Conservation (phyloP, 2,113 vertebrate species). For the Silurus glanis region DNA sequence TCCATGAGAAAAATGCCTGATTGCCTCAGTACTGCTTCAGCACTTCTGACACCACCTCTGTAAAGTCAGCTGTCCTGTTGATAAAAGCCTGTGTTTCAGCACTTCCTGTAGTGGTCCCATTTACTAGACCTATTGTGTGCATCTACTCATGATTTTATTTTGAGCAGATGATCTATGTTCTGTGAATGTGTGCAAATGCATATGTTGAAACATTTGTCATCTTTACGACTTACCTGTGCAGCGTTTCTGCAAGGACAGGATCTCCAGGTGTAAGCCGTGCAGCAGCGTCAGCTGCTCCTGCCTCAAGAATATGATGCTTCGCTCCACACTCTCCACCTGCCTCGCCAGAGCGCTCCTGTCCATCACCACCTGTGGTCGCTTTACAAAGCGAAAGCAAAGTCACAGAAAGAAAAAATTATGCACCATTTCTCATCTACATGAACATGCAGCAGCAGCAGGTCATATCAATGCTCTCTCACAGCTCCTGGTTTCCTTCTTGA, state of each 20-base stretch:
- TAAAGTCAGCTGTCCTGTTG: not conserved
- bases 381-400: constrained; percentile 39
- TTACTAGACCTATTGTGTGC: not conserved
- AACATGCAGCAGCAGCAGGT: not conserved
- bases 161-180: not conserved
- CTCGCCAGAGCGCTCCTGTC: constrained; percentile 81
- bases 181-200: not conserved
- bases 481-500: not conserved
- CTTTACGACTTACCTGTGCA: constrained; percentile 81
- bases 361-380: constrained; percentile 73
- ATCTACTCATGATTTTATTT: not conserved
- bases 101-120: constrained; percentile 4
- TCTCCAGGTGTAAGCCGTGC: constrained; percentile 91
- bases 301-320: constrained; percentile 88
- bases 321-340: constrained; percentile 90
- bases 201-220: not conserved
- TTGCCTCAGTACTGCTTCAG: not conserved
- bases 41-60: constrained; percentile 2
- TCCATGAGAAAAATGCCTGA: not conserved
- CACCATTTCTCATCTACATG: not conserved
- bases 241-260: constrained; percentile 92
- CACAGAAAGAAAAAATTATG: not conserved
- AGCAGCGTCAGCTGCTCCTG: constrained; percentile 92
- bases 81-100: constrained; percentile 15
- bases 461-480: not conserved